Conservation (phyloP, 1,140 invertebrate species). For the Odontomachus brunneus region DNA sequence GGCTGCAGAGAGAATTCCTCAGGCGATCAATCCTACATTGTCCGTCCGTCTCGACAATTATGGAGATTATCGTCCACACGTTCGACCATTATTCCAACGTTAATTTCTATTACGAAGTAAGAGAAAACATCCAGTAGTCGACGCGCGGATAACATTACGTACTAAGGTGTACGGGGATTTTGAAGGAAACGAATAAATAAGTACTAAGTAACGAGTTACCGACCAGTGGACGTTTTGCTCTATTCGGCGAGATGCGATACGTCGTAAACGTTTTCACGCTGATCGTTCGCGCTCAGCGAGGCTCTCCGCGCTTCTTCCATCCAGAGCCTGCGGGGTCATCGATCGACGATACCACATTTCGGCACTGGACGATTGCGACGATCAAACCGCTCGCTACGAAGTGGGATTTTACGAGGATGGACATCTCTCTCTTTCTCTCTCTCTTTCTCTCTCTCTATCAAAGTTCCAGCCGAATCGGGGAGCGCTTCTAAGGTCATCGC, state of each 20-base stretch:
- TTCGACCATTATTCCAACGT: slow-evolving; percentile 12
- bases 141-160: too few species aligned
- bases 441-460: too few species aligned
- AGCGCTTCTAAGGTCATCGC: slow-evolving; percentile 34
- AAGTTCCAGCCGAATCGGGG: not conserved
- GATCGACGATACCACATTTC: slow-evolving; percentile 17
- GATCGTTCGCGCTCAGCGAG: not conserved
- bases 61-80: not conserved
- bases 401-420: slow-evolving; percentile 1
- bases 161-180: too few species aligned
- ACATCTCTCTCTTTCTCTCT: too few species aligned
- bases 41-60: slow-evolving; percentile 2
- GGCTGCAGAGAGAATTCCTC: slow-evolving; percentile 7
- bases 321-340: not conserved
- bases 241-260: too few species aligned
- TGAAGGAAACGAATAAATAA: too few species aligned
- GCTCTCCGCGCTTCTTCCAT: not conserved
- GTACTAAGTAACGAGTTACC: too few species aligned
- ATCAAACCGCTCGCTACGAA: slow-evolving; percentile 28
- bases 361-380: not conserved
- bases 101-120: slow-evolving; percentile 10
- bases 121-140: too few species aligned
- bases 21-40: not conserved
- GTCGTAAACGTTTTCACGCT: too few species aligned
- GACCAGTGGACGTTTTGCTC: too few species aligned